phyloP scores from a whole-genome alignment of 1,140 invertebrate species.

The Patella vulgata region DNA sequence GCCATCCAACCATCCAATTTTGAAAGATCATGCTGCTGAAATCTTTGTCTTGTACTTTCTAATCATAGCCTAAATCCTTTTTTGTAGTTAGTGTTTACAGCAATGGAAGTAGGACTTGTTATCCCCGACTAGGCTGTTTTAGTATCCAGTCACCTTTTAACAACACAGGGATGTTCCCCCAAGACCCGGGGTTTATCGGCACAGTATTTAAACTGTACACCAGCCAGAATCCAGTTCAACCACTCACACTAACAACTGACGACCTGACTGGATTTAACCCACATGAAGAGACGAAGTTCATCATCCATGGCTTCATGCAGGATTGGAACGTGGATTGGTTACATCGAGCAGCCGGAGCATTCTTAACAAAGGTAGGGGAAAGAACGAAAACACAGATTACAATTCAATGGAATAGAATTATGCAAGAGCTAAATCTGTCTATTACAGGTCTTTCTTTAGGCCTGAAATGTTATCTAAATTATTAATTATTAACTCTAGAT shows the following conservation, averaged over 20 bases:
- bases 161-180: conserved; percentile 73
- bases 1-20: too few relatives aligned
- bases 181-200: conserved; percentile 81
- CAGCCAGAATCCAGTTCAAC: conserved; percentile 19
- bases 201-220: conserved; percentile 74
- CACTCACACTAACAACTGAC: conserved; percentile 48
- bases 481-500: too few relatives aligned
- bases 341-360: conserved; percentile 36
- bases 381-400: too few relatives aligned
- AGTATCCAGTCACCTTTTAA: conserved; percentile 79
- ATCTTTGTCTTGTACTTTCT: too few relatives aligned
- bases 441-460: too few relatives aligned
- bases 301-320: conserved; percentile 95
- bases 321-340: conserved; percentile 90
- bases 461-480: too few relatives aligned
- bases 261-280: conserved; percentile 18
- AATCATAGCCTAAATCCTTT: too few relatives aligned
- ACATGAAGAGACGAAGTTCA: conserved; percentile 73
- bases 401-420: background rate
- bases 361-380: conserved; percentile 44
- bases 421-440: too few relatives aligned
- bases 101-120: too few relatives aligned
- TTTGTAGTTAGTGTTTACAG: too few relatives aligned
- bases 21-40: too few relatives aligned
- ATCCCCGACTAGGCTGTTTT: conserved; percentile 90